These are phyloP conservation scores for Scomber scombrus DNA, from an alignment of 2,113 vertebrate species.

Conservation along the genomic window DNA sequence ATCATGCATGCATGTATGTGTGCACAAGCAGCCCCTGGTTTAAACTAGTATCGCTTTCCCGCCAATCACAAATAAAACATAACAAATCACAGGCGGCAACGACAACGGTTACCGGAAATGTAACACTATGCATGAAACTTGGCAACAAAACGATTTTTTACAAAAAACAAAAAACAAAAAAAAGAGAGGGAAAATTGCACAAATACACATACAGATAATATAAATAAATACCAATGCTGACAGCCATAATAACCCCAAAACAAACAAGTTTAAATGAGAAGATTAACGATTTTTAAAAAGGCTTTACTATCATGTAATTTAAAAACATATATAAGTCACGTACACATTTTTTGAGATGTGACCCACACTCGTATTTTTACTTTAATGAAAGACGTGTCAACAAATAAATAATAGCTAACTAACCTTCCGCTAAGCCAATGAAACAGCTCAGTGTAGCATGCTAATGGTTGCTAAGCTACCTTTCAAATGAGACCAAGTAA, in stretches of 20 bases:
- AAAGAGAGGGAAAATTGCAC: neutral
- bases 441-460: constrained; percentile 55
- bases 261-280: constrained; percentile 39
- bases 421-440: constrained; percentile 11
- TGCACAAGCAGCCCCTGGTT: neutral
- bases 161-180: neutral
- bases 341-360: too few relatives aligned
- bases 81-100: constrained; percentile 7
- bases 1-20: neutral
- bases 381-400: neutral
- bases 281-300: neutral
- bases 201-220: too few relatives aligned
- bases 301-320: neutral
- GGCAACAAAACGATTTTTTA: fast-evolving
- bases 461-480: constrained; percentile 44
- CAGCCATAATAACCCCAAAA: constrained; percentile 28
- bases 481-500: neutral
- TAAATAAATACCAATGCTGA: neutral
- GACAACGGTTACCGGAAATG: fast-evolving
- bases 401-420: neutral
- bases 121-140: fast-evolving
- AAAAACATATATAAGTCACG: too few relatives aligned
- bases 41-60: constrained; percentile 59
- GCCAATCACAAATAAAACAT: constrained; percentile 56
- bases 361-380: neutral